Base-by-base conservation (phyloP, 1,140 invertebrate genomes). In the Rhizoglyphus robini region DNA sequence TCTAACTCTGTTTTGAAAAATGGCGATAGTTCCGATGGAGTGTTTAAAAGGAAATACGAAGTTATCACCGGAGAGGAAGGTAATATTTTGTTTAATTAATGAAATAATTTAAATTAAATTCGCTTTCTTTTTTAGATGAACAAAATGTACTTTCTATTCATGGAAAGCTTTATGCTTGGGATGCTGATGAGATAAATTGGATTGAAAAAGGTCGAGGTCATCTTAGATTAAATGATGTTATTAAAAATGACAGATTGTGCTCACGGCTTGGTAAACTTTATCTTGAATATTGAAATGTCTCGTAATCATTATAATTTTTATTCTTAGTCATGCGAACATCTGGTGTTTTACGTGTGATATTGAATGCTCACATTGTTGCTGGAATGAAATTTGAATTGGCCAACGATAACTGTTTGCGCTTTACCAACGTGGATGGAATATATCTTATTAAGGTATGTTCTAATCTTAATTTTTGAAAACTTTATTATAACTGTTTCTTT, bases 311-410 rank as follows among this genome's bases (percentile, higher is more conserved):
- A 20, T 27, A 4, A 15, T 29, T 62, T 0, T 25, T 51, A 4
- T 58, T 18, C 69, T 67, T 69, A 79, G 88, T 96, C 2, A 88
- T 92, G 72, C 81, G 92, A 54, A 88, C 86, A 15, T 81, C 87
- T 25, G 92, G 92, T 20, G 91, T 86, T 68, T 81, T 94, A 62
- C 81, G 90, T 67, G 83, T 96, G 59, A 84, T 95, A 70, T 78
- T 97, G 18, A 97, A 96, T 75, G 94, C 92, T 29, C 94, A 94
- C 79, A 83, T 86, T 41, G 96, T 90, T 88, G 81, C 87, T 3
- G 91, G 86, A 46, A 96, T 96, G 92, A 65, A 61, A 54, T 68
- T 68, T 49, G 64, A 65, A 34, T 31, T 66, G n/a, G 38, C 67
- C 13, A 65, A 60, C 30, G 64, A 68, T 5, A 57, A 65, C 15